Base-by-base conservation (phyloP, 2,888 invertebrate genomes). In the Apantesis nais region DNA sequence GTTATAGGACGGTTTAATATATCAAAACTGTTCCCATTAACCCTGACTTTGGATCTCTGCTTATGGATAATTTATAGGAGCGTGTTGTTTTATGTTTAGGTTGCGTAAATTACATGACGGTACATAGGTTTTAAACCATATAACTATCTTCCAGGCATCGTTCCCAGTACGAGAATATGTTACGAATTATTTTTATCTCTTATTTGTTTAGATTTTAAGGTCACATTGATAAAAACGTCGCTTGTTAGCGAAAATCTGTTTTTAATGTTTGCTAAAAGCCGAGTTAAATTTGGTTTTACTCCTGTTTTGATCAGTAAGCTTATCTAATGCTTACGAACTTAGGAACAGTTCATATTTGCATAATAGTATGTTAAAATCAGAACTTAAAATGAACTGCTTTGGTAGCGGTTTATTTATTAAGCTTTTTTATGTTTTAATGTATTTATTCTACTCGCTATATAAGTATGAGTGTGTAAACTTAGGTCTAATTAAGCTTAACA, bases 31-130 rank as follows among this genome's bases (percentile, higher is more conserved):
- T 81, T 77, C 74, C 64, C 62, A 64, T 76, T 80, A 80, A 84
- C 78, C 70, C 82, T 82, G 82, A 81, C 82, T 86, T 85, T 80
- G 85, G 88, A 89, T 89, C 89, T 89, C 89, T 84, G 86, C 84
- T 85, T 83, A 81, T 81, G 73, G 76, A 83, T 79, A 82, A 82
- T 78, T 80, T 79, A 75, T 86, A 86, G 78, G 79, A 78, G 81
- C 83, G 84, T 82, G 83, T 83, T 70, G 67, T 76, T 81, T 83
- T 76, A 77, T 70, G 68, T 76, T 78, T 83, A 83, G 80, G 79
- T 67, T 34, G 48, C 52, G 70, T 76, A 62, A 39, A 70, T 71
- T 72, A 58, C 62, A 71, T 31, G 65, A 68, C 55, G 58, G 41
- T 74, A 71, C 69, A 64, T 72, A 69, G 44, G 44, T 69, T 74